Conservation (phyloP, 1,140 invertebrate genomes). For the Aradophagus sp. region DNA sequence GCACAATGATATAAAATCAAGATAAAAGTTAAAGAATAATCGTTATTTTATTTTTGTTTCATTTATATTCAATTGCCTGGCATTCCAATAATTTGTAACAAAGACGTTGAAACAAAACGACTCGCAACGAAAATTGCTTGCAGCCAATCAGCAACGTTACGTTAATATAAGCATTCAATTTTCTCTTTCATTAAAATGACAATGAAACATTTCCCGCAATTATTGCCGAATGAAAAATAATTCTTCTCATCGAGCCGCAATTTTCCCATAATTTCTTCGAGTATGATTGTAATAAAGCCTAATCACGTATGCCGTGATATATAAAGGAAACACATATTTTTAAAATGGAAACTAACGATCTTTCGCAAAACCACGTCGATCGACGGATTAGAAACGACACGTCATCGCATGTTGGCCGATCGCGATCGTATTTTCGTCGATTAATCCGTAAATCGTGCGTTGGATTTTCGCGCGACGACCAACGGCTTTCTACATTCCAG, state of each 20-base stretch:
- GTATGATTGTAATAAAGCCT: slow-evolving; percentile 33
- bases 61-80: no score
- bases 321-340: slow-evolving; percentile 21
- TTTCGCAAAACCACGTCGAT: no score
- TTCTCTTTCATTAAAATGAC: slow-evolving; percentile 38
- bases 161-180: no score
- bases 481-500: slow-evolving; percentile 45
- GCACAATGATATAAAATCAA: no score
- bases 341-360: no score
- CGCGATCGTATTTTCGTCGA: slow-evolving; percentile 44
- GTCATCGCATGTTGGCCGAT: slow-evolving; percentile 28
- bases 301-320: slow-evolving; percentile 13
- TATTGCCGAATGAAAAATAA: slow-evolving; percentile 13
- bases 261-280: slow-evolving; percentile 43
- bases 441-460: slow-evolving; percentile 37
- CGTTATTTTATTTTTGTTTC: no score
- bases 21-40: no score
- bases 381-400: no score
- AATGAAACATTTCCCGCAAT: slow-evolving; percentile 30
- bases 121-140: no score
- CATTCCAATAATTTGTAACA: no score
- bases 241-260: neutral
- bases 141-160: no score
- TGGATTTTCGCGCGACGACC: slow-evolving; percentile 32
- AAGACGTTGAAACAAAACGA: no score